These are phyloP conservation scores for Phoxinus dragarum DNA, from an alignment of 2,797 vertebrate species.

Conservation along the genomic window DNA sequence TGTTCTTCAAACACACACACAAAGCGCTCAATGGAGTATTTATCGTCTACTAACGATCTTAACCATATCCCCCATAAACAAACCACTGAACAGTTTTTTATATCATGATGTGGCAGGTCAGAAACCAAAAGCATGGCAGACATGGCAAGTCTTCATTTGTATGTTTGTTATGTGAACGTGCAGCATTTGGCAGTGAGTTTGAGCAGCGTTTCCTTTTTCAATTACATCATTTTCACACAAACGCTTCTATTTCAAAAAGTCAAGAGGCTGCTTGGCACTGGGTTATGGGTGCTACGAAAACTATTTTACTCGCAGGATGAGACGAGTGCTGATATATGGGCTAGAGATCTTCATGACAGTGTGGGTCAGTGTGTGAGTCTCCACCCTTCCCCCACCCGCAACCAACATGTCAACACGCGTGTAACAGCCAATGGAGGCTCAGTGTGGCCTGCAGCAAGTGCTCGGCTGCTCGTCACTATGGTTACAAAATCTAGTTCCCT, in stretches of 20 bases:
- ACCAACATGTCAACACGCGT: conserved; percentile 55
- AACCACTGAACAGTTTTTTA: neutral
- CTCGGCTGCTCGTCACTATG: conserved; percentile 65
- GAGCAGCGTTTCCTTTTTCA: neutral
- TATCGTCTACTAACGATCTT: neutral
- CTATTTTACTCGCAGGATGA: neutral
- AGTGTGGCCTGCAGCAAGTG: conserved; percentile 59
- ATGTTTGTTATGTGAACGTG: neutral
- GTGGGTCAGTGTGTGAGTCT: conserved; percentile 33
- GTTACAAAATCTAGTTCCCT: conserved; percentile 63
- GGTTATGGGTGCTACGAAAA: neutral
- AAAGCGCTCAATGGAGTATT: neutral
- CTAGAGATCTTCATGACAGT: conserved; percentile 35
- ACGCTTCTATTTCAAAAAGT: neutral
- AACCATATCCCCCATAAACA: neutral
- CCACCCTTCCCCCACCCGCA: conserved; percentile 37
- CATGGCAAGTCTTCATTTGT: no score
- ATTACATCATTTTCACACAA: neutral
- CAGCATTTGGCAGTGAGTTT: neutral
- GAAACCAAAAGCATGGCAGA: neutral
- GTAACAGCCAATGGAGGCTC: conserved; percentile 63
- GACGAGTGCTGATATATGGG: conserved; percentile 28
- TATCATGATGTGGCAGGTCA: neutral
- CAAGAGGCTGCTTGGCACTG: neutral
- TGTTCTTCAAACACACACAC: neutral